Conservation (phyloP, 53 echinoderm and acorn worm species). For the Temnopleurus reevesii region DNA sequence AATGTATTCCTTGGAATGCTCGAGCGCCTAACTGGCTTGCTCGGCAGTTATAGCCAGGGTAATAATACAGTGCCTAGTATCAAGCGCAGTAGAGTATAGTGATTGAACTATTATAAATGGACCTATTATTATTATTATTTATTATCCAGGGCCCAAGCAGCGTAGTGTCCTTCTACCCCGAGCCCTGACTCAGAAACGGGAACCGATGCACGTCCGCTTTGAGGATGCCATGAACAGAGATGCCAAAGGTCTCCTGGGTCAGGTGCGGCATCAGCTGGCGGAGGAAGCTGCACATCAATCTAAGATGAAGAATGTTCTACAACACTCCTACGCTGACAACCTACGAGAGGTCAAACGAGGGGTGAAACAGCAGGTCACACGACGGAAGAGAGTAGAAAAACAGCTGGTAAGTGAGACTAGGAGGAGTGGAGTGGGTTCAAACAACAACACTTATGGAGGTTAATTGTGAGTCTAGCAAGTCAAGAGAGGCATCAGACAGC, state of each 20-base stretch:
- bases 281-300: constrained; percentile 16
- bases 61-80: too few relatives aligned
- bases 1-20: too few relatives aligned
- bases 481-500: too few relatives aligned
- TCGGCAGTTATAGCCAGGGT: too few relatives aligned
- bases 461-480: too few relatives aligned
- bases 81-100: too few relatives aligned
- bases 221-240: constrained; percentile 87
- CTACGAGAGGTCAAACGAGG: constrained; percentile 44
- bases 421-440: neutral
- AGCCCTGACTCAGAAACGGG: neutral
- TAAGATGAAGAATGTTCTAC: constrained; percentile 31
- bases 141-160: constrained; percentile 1
- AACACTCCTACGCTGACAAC: neutral
- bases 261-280: constrained; percentile 7
- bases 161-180: constrained; percentile 21
- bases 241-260: constrained; percentile 80
- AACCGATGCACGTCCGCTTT: constrained; percentile 58
- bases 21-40: too few relatives aligned
- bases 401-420: constrained; percentile 34
- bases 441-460: neutral
- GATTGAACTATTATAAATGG: too few relatives aligned
- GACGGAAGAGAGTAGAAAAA: constrained; percentile 22
- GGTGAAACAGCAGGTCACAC: constrained; percentile 22
- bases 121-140: neutral